Evolutionary conservation across 2,113 vertebrate species (phyloP), one percentile per base, ranked within the genome.

Genomic region (Lota lota): DNA sequence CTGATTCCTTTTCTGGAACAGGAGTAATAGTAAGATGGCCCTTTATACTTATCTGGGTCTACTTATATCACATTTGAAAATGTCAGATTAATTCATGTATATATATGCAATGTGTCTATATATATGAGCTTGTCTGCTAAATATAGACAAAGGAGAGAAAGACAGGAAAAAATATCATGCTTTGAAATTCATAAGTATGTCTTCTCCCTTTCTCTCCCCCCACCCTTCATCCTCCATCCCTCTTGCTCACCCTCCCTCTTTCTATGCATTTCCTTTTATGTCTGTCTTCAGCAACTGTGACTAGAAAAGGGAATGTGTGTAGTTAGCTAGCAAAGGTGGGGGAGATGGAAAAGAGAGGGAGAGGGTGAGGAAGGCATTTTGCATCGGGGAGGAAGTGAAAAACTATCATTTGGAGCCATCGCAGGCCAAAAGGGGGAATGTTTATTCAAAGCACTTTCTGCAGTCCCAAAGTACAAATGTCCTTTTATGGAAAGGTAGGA

Each of bases 51-150:
- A n/a, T n/a, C n/a, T n/a, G n/a, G n/a, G n/a, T n/a, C 28, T 33
- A 33, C 7, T 33, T 5, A 33, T 5, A 33, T 33, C 28, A 33
- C 28, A 33, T 33, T 33, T 33, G 28, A 33, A 6, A 4, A 4
- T 33, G 4, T 33, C 28, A 33, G 7, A 33, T 5, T 33, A 33
- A 5, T 33, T 33, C 2, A 33, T 2, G 28, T 33, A 33, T 33
- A 33, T 33, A 28, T 28, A 4, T 28, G 28, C 28, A 28, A 28
- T 57, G 54, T 57, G 6, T 57, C 54, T 57, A 8, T 59, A 58
- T 20, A n/a, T 19, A 58, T 20, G 53, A 54, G 5, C 18, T 22
- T 70, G 77, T 80, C 68, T 83, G 84, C 81, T 88, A 82, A 79
- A 88, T 87, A 85, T 76, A 85, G 85, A 72, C 51, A 63, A 20